phyloP scores from a whole-genome alignment of 2,113 vertebrate species.

The Lophotis ruficrista region DNA sequence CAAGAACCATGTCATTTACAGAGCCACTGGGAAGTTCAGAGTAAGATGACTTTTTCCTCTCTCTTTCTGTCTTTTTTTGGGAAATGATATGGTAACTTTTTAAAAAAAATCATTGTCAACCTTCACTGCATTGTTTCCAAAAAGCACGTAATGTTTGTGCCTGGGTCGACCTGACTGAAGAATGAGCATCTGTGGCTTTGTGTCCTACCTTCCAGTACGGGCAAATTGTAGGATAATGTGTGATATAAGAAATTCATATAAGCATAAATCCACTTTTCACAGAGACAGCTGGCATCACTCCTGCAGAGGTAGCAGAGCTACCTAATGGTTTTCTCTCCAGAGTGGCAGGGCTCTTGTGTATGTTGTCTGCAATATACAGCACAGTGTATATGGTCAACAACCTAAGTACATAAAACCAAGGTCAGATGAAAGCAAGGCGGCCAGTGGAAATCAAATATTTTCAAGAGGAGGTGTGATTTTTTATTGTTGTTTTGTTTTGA shows the following conservation, averaged over 20 bases:
- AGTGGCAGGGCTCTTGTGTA: background rate
- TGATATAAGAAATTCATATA: background rate
- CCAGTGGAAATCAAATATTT: background rate
- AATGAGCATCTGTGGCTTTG: background rate
- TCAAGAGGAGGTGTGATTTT: background rate
- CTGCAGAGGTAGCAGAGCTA: background rate
- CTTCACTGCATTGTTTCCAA: background rate
- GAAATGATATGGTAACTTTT: background rate
- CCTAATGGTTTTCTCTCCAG: background rate
- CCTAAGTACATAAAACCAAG: background rate
- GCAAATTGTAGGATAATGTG: background rate
- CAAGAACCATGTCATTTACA: background rate
- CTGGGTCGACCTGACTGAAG: background rate
- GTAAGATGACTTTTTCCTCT: background rate
- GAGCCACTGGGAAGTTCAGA: background rate
- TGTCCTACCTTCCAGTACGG: background rate
- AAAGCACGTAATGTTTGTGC: background rate
- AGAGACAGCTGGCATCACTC: background rate
- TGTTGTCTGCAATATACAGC: background rate
- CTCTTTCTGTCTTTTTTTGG: background rate
- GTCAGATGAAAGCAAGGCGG: background rate
- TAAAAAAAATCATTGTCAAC: background rate
- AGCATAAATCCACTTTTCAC: background rate
- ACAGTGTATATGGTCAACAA: background rate
- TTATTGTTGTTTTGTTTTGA: background rate